Evolutionary conservation across 37 sponge, comb jelly and placozoan species (phyloP), one percentile per base, ranked within the genome.

Genomic region (Dysidea cf. avara): DNA sequence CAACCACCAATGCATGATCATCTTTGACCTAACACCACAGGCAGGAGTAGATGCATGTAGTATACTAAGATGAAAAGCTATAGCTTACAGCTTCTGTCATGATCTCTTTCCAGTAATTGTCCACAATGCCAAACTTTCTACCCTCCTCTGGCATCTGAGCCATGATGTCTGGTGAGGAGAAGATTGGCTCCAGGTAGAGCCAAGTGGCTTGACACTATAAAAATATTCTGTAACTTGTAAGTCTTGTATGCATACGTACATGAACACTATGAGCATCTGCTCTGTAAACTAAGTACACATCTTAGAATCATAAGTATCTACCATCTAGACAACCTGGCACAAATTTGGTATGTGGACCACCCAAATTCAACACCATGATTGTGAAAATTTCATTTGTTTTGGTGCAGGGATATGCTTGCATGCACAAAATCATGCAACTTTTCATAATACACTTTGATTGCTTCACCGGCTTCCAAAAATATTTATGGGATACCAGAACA

Each of bases 81-180:
- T 25, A 20, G 37, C 85, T 70, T 62, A 90, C 87, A n/a, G 94
- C 75, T 55, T 90, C 89, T 18, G 64, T 74, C 98, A 97, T 97
- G 34, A 97, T 88, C 25, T 87, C 85, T 31, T 70, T 80, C 94
- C 94, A 97, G 81, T 86, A 64, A 6, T 68, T 72, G 76, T 97
- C 94, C 56, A 97, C 94, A 62, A 93, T 84, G 9, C 91, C 82
- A 79, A 97, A 97, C 89, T 97, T 97, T 38, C 92, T 59, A 6
- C 94, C 94, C 71, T 97, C 98, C 78, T 93, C 94, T 32, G 98
- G 98, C 97, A 97, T 97, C 85, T 97, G 97, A 37, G 90, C 91
- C 82, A 90, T 86, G 81, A 97, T 97, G 78, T 97, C 98, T 69
- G 90, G 91, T 30, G 94, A 90, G 3, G 85, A 83, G 84, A 97